These are phyloP conservation scores for Ganaspis brasiliensis DNA, from an alignment of 2,888 invertebrate species.

Conservation along the genomic window DNA sequence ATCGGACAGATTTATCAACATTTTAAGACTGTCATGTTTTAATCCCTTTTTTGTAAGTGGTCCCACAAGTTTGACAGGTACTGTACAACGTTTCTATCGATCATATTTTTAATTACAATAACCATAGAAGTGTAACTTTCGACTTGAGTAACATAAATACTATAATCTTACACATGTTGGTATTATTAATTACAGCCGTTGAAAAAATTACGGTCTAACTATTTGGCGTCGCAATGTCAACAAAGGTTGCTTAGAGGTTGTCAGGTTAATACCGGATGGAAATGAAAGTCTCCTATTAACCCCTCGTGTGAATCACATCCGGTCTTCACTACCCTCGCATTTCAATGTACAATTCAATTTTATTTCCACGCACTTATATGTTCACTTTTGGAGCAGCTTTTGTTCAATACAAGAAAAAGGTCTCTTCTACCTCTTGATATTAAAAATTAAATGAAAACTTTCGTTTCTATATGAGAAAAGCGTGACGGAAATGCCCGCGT, in stretches of 20 bases:
- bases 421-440: too few relatives aligned
- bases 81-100: too few relatives aligned
- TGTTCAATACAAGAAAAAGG: not conserved
- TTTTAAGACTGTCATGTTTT: too few relatives aligned
- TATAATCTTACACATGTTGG: not conserved
- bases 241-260: not conserved
- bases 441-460: not conserved
- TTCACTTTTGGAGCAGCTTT: not conserved
- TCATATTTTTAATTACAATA: not conserved
- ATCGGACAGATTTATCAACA: too few relatives aligned
- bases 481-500: not conserved
- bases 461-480: not conserved
- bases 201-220: not conserved
- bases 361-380: not conserved
- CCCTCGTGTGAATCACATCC: conserved; percentile 36
- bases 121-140: not conserved
- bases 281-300: conserved; percentile 15
- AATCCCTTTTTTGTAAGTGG: too few relatives aligned
- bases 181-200: not conserved
- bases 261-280: conserved; percentile 6
- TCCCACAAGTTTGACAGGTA: too few relatives aligned
- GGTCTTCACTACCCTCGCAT: not conserved
- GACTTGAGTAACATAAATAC: not conserved
- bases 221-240: not conserved
- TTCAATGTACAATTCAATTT: not conserved